Evolutionary conservation across 2,113 vertebrate species (phyloP).

Genomic region (Mirza zaza): DNA sequence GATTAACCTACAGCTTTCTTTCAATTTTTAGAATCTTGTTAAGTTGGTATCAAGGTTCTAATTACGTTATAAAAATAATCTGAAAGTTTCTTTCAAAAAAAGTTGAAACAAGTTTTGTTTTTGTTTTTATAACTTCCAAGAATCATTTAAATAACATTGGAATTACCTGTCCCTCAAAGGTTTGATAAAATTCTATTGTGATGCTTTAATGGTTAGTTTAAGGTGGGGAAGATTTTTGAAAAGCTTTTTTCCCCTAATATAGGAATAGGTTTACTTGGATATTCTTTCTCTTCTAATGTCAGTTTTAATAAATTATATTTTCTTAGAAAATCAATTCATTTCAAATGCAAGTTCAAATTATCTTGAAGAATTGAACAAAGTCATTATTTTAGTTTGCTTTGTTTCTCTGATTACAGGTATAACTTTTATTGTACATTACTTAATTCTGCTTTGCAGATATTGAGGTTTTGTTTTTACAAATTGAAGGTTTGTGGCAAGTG

Average conservation of each 20-base stretch:
- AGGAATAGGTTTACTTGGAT: background rate
- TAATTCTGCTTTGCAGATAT: background rate
- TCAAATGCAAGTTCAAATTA: conserved; percentile 5
- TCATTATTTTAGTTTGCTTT: background rate
- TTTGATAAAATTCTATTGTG: background rate
- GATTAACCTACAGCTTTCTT: background rate
- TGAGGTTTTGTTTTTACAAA: background rate
- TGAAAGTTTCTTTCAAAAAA: background rate
- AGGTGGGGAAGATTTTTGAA: background rate
- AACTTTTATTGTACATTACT: background rate
- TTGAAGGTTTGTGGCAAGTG: background rate
- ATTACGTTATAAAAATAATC: background rate
- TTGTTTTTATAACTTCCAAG: background rate
- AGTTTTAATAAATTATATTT: conserved; percentile 25
- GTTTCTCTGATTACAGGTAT: background rate
- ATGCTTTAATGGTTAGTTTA: background rate
- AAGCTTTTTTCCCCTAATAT: background rate
- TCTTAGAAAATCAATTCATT: conserved; percentile 30
- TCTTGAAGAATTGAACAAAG: background rate
- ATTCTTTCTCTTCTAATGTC: background rate
- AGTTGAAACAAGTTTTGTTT: background rate
- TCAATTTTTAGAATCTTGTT: conserved; percentile 17
- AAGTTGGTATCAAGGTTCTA: background rate
- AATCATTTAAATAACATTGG: background rate
- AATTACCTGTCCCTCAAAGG: background rate